Evolutionary conservation across 2,113 vertebrate species (phyloP).

Genomic region (Gymnorhina tibicen): DNA sequence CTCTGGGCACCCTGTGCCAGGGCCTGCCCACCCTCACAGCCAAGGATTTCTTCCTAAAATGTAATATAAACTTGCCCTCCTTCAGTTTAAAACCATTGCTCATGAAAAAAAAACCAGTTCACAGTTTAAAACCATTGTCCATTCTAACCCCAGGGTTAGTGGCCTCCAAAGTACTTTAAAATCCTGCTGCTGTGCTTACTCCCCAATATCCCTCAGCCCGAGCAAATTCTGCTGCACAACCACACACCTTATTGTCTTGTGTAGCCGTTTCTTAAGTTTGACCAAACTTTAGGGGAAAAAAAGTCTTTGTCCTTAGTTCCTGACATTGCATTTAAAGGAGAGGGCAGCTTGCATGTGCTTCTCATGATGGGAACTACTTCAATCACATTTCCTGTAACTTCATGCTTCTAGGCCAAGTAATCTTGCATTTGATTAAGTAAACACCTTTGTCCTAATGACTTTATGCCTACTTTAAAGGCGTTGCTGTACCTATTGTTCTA

Average conservation of each 20-base stretch:
- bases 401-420: conserved; percentile 47
- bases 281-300: neutral
- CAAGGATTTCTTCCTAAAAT: neutral
- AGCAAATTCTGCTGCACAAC: neutral
- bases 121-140: neutral
- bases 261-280: neutral
- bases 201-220: neutral
- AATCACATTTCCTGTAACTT: conserved; percentile 57
- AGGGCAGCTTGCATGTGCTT: neutral
- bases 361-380: conserved; percentile 41
- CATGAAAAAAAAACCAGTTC: neutral
- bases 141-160: neutral
- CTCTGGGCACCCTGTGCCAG: neutral
- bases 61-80: neutral
- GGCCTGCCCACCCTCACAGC: neutral
- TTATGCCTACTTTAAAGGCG: conserved; percentile 41
- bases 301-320: neutral
- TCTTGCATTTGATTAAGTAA: conserved; percentile 61
- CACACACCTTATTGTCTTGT: neutral
- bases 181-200: neutral
- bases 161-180: neutral
- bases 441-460: conserved; percentile 60
- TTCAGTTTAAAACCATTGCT: neutral
- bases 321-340: conserved; percentile 6
- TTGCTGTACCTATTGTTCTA: conserved; percentile 53